These are phyloP conservation scores for Euplexia lucipara DNA, from an alignment of 2,888 invertebrate genomes.

Conservation along the genomic window DNA sequence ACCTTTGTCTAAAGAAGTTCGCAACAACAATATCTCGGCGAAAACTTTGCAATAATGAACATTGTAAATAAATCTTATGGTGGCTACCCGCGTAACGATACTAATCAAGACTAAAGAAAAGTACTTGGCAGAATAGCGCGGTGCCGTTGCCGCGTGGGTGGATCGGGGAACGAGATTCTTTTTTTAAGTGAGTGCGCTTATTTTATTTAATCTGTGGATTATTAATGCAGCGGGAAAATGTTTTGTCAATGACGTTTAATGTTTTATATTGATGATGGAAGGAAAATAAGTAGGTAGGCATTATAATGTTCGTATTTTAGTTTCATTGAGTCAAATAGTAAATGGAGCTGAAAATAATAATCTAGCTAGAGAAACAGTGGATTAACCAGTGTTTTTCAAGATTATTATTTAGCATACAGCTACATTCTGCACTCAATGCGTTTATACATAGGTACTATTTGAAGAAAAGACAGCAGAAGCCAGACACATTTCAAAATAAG, in stretches of 20 bases:
- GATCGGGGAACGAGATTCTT: slow-evolving; percentile 35
- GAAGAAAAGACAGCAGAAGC: too few relatives aligned
- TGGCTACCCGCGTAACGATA: slow-evolving; percentile 62
- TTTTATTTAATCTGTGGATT: slow-evolving; percentile 48
- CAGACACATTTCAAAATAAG: too few relatives aligned
- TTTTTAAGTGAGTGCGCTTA: slow-evolving; percentile 23
- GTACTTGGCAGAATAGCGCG: slow-evolving; percentile 59
- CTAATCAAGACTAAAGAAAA: slow-evolving; percentile 64
- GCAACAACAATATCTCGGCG: slow-evolving; percentile 60
- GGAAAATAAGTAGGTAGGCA: too few relatives aligned
- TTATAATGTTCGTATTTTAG: too few relatives aligned
- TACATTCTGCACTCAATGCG: too few relatives aligned
- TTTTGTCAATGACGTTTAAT: slow-evolving; percentile 16
- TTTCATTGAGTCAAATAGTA: too few relatives aligned
- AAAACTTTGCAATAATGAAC: slow-evolving; percentile 63
- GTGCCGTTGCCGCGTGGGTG: slow-evolving; percentile 32
- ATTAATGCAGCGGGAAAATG: slow-evolving; percentile 21
- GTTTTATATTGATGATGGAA: too few relatives aligned
- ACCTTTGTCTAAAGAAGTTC: slow-evolving; percentile 60
- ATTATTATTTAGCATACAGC: too few relatives aligned
- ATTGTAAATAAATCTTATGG: slow-evolving; percentile 65
- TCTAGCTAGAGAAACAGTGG: too few relatives aligned
- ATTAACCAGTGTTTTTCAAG: too few relatives aligned
- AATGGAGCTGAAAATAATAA: too few relatives aligned
- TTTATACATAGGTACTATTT: too few relatives aligned